phyloP scores from a whole-genome alignment of 2,888 invertebrate genomes.

The Scrobipalpa atriplicella region DNA sequence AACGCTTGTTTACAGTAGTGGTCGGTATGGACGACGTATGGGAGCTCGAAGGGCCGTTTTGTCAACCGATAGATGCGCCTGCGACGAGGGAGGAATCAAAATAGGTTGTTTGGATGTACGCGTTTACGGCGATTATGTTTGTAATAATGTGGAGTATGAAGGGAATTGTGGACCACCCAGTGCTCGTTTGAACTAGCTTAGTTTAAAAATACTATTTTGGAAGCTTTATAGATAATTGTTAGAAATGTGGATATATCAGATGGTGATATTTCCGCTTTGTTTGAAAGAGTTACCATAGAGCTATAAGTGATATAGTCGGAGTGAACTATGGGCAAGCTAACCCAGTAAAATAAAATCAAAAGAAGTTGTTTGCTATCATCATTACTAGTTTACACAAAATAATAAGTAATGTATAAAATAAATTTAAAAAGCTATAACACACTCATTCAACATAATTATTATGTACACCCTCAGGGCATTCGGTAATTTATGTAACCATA shows the following conservation, averaged over 20 bases:
- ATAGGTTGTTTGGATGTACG: slow-evolving; percentile 49
- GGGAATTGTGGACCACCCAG: slow-evolving; percentile 11
- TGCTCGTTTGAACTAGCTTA: neutral
- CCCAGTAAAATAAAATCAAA: no score
- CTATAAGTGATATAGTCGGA: no score
- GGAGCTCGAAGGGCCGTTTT: slow-evolving; percentile 36
- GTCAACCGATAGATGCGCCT: slow-evolving; percentile 50
- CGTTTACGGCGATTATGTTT: slow-evolving; percentile 36
- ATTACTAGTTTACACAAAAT: no score
- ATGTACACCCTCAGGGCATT: neutral
- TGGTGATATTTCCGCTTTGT: no score
- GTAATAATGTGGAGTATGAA: slow-evolving; percentile 24
- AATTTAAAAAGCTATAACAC: neutral
- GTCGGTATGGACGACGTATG: slow-evolving; percentile 35
- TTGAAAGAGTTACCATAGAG: no score
- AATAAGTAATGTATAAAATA: no score
- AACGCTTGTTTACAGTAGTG: slow-evolving; percentile 68
- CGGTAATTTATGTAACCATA: neutral
- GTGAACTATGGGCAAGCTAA: no score
- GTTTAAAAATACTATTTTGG: neutral
- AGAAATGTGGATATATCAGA: neutral
- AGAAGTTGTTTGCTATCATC: no score
- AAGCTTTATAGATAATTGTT: neutral
- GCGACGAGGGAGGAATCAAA: slow-evolving; percentile 30
- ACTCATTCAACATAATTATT: neutral